phyloP scores from a whole-genome alignment of 30 jellyfish, hydroid and myxozoan species.

The Aurelia aurita region DNA sequence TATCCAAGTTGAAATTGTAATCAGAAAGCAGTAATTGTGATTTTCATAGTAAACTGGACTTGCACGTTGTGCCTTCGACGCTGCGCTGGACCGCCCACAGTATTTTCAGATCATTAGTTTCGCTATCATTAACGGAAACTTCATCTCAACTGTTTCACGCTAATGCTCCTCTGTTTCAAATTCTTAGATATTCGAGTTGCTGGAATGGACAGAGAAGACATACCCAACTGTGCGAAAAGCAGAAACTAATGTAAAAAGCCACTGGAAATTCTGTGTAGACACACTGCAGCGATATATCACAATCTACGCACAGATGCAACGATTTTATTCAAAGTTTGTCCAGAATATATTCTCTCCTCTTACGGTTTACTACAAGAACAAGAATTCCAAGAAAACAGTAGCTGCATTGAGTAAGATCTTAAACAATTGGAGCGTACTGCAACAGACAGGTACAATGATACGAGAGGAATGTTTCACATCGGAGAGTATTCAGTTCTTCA shows the following conservation, averaged over 20 bases:
- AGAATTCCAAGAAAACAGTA: slow-evolving; percentile 29
- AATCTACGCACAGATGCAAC: slow-evolving; percentile 63
- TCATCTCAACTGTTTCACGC: too few species aligned
- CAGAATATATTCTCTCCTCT: slow-evolving; percentile 54
- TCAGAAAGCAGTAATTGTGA: too few species aligned
- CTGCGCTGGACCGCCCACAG: too few species aligned
- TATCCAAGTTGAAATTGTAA: too few species aligned
- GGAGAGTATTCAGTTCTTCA: slow-evolving; percentile 68
- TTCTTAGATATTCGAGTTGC: slow-evolving; percentile 46
- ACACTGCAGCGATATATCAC: slow-evolving; percentile 52
- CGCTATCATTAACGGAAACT: too few species aligned
- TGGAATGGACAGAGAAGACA: slow-evolving; percentile 72
- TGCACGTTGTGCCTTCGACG: too few species aligned
- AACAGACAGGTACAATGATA: slow-evolving; percentile 56
- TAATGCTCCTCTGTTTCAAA: neutral
- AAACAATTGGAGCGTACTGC: slow-evolving; percentile 63
- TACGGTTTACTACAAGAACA: slow-evolving; percentile 40
- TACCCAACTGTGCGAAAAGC: slow-evolving; percentile 32
- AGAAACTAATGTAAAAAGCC: slow-evolving; percentile 35
- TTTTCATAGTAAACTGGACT: too few species aligned
- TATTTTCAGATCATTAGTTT: too few species aligned
- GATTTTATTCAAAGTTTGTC: slow-evolving; percentile 61
- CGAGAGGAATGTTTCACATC: slow-evolving; percentile 45
- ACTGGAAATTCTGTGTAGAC: slow-evolving; percentile 69
- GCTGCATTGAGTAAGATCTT: slow-evolving; percentile 38